A percentile compares a stretch with the other conserved stretches of the same genome.
Conservation (phyloP, 2,888 invertebrate genomes). For the Eupsilia transversa region DNA sequence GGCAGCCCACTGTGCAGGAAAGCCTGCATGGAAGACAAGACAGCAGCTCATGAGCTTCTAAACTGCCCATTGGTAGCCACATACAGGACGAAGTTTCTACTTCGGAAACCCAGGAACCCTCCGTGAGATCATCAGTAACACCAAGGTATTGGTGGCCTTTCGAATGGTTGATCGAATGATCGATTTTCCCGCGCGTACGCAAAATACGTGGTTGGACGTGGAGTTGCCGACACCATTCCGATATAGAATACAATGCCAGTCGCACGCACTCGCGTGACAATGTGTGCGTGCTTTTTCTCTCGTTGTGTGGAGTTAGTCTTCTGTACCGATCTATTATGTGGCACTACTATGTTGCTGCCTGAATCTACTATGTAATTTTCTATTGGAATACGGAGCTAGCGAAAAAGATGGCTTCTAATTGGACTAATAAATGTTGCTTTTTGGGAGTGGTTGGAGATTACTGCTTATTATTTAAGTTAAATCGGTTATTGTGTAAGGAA, state of each 20-base stretch:
- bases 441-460: constrained; percentile 21
- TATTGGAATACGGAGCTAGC: constrained; percentile 23
- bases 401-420: constrained; percentile 47
- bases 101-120: neutral
- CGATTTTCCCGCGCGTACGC: neutral
- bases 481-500: neutral
- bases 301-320: neutral
- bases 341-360: constrained; percentile 34
- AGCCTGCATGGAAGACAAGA: neutral
- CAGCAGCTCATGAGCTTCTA: neutral
- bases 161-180: neutral
- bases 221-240: neutral
- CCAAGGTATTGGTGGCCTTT: neutral
- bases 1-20: neutral
- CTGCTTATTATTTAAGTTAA: neutral
- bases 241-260: neutral
- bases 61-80: neutral
- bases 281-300: no score
- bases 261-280: neutral
- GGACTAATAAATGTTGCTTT: constrained; percentile 26
- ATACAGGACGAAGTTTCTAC: neutral
- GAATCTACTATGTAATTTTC: constrained; percentile 48
- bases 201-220: neutral
- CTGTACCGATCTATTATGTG: constrained; percentile 17
- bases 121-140: neutral